phyloP scores from a whole-genome alignment of 35 echinoderm and acorn worm genomes.

The Holothuria glaberrima region DNA sequence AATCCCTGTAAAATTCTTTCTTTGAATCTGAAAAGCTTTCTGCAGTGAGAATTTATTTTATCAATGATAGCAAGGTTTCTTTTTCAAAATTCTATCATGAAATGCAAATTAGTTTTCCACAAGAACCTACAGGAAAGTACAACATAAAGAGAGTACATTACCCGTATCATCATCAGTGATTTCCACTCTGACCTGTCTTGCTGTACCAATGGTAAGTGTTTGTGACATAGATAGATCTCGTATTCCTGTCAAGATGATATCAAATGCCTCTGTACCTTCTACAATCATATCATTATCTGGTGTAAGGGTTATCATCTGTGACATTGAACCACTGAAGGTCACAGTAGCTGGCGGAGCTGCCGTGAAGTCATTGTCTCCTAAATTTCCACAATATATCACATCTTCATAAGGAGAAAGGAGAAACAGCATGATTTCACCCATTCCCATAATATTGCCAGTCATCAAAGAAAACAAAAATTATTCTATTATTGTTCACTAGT shows the following conservation, averaged over 20 bases:
- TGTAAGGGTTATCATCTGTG: not conserved
- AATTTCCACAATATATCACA: not conserved
- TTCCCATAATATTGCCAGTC: too few species aligned
- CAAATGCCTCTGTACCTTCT: not conserved
- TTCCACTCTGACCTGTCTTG: not conserved
- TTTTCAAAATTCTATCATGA: too few species aligned
- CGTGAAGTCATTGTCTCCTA: not conserved
- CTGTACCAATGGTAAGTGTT: conserved; percentile 1
- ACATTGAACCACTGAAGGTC: not conserved
- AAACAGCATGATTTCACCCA: too few species aligned
- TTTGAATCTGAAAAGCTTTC: too few species aligned
- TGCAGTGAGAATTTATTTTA: too few species aligned
- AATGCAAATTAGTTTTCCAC: too few species aligned
- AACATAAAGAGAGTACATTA: not conserved
- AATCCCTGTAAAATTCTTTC: too few species aligned
- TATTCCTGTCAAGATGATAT: not conserved
- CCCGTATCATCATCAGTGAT: conserved; percentile 1
- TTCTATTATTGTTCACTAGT: too few species aligned
- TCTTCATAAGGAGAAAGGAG: not conserved
- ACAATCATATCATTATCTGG: not conserved
- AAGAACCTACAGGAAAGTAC: too few species aligned
- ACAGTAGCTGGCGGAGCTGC: not conserved
- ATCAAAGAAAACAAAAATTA: too few species aligned
- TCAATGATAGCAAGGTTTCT: too few species aligned
- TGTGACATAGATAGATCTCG: not conserved